phyloP scores from a whole-genome alignment of 1,140 invertebrate genomes.

The Bombus breviceps region DNA sequence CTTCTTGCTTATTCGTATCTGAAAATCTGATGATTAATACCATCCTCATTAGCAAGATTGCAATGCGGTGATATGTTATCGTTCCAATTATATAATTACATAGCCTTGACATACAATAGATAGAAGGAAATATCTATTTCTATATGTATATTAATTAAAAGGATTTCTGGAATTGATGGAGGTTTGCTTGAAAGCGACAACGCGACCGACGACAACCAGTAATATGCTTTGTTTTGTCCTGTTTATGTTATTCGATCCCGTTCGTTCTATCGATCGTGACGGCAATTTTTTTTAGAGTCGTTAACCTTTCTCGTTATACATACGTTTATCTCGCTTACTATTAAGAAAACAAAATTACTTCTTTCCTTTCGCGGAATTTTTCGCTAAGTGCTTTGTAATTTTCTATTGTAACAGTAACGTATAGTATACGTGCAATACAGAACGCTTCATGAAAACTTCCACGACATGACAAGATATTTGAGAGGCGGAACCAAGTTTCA shows the following conservation, averaged over 20 bases:
- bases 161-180: background rate
- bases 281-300: conserved; percentile 19
- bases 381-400: background rate
- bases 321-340: background rate
- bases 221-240: background rate
- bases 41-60: background rate
- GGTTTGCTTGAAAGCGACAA: background rate
- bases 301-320: background rate
- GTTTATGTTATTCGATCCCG: background rate
- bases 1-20: background rate
- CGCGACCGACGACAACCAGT: background rate
- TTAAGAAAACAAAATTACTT: background rate
- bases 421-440: background rate
- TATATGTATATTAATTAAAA: background rate
- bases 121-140: background rate
- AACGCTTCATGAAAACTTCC: conserved; percentile 1
- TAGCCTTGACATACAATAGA: background rate
- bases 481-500: background rate
- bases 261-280: background rate
- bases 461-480: background rate
- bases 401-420: background rate
- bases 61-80: background rate
- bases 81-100: background rate
- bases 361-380: background rate
- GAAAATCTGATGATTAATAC: background rate